A percentile compares a stretch with the other conserved stretches of the same genome.
Evolutionary conservation across 2,113 vertebrate genomes (phyloP).

Genomic region (Numenius arquata): DNA sequence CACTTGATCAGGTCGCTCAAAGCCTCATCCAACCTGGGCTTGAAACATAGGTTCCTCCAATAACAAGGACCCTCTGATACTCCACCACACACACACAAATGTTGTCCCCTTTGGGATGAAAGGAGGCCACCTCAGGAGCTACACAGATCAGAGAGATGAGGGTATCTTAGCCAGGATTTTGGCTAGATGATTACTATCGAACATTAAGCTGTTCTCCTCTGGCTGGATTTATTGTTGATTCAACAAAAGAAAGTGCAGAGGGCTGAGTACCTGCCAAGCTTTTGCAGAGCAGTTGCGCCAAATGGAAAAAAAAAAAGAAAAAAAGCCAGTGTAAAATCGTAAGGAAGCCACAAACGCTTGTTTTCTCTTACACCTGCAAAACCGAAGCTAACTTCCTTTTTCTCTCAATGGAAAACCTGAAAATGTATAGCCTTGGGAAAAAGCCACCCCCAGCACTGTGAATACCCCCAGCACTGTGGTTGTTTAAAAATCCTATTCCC

Average conservation of each 20-base stretch:
- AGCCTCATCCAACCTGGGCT: background rate
- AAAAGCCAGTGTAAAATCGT: background rate
- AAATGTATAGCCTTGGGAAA: background rate
- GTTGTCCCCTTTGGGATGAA: background rate
- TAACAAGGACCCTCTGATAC: background rate
- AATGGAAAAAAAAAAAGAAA: background rate
- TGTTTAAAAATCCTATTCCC: background rate
- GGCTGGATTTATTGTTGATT: conserved; percentile 12
- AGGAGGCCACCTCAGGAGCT: background rate
- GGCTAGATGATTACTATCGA: background rate
- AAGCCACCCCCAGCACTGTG: rapidly evolving
- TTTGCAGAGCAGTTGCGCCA: background rate
- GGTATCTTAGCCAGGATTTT: background rate
- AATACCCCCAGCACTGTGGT: rapidly evolving
- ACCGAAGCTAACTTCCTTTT: background rate
- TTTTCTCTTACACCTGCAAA: background rate
- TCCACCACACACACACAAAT: background rate
- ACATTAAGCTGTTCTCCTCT: background rate
- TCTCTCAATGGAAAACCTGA: background rate
- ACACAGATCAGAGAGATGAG: background rate
- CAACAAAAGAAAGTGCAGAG: background rate
- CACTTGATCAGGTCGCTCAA: background rate
- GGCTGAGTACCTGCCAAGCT: background rate
- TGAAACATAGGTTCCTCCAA: background rate
- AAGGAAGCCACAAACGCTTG: background rate